Conservation (phyloP, 2,797 vertebrate species). For the Cuculus canorus region DNA sequence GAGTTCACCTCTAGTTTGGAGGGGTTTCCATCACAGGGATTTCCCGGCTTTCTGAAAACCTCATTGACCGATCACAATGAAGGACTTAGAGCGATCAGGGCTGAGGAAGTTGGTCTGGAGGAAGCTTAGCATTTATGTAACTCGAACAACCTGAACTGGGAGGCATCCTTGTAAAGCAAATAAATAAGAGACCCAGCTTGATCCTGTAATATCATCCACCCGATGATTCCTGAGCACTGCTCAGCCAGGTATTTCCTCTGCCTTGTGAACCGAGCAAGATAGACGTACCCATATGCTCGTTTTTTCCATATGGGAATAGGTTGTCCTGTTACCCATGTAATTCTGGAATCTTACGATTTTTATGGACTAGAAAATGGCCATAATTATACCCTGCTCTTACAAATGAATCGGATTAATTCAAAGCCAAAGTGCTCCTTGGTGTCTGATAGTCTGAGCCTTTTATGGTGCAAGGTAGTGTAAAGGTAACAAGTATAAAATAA, state of each 20-base stretch:
- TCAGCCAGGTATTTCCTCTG: conserved; percentile 60
- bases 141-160: neutral
- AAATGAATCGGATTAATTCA: neutral
- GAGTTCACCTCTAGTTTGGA: neutral
- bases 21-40: neutral
- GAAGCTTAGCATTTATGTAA: conserved; percentile 21
- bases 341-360: neutral
- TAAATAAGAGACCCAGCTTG: neutral
- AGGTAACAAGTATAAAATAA: neutral
- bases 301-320: neutral
- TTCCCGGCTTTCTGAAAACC: neutral
- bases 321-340: neutral
- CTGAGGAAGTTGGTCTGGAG: neutral
- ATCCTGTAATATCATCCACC: conserved; percentile 27
- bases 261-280: conserved; percentile 7
- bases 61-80: neutral
- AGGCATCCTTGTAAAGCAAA: conserved; percentile 12
- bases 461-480: neutral
- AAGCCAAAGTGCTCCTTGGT: neutral
- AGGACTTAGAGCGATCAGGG: neutral
- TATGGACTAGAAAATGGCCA: neutral
- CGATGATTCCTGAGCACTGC: conserved; percentile 47
- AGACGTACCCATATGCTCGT: neutral
- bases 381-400: neutral
- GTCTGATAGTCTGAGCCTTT: neutral